A percentile compares a stretch with the other conserved stretches of the same genome.
phyloP scores from a whole-genome alignment of 2,888 invertebrate species.

The Dynastes maya region DNA sequence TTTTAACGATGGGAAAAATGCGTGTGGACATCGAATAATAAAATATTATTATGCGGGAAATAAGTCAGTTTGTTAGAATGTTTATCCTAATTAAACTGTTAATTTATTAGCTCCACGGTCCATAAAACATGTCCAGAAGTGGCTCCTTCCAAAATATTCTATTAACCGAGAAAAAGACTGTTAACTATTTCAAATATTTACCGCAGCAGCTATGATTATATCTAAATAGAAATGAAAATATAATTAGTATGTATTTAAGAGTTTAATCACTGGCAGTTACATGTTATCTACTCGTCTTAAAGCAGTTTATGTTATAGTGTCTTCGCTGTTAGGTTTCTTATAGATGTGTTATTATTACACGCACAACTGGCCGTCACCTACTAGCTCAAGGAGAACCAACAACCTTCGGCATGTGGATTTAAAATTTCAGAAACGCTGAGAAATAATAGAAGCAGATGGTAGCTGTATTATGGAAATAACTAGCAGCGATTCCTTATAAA shows the following conservation, averaged over 20 bases:
- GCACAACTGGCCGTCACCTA: no score
- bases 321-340: no score
- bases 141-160: background rate
- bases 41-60: constrained; percentile 35
- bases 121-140: background rate
- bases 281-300: no score
- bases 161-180: background rate
- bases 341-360: no score
- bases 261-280: no score
- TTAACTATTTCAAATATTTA: constrained; percentile 4
- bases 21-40: constrained; percentile 20
- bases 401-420: no score
- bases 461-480: no score
- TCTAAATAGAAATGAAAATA: background rate
- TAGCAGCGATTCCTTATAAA: no score
- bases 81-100: constrained; percentile 30
- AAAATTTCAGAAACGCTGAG: no score
- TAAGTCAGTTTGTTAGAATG: constrained; percentile 22
- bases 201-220: background rate
- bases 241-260: background rate
- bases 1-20: constrained; percentile 42
- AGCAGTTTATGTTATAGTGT: no score
- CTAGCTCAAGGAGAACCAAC: no score
- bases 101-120: constrained; percentile 17
- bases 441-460: no score